These are phyloP conservation scores for Helarctos malayanus DNA, from an alignment of 2,797 vertebrate species.

Conservation along the genomic window DNA sequence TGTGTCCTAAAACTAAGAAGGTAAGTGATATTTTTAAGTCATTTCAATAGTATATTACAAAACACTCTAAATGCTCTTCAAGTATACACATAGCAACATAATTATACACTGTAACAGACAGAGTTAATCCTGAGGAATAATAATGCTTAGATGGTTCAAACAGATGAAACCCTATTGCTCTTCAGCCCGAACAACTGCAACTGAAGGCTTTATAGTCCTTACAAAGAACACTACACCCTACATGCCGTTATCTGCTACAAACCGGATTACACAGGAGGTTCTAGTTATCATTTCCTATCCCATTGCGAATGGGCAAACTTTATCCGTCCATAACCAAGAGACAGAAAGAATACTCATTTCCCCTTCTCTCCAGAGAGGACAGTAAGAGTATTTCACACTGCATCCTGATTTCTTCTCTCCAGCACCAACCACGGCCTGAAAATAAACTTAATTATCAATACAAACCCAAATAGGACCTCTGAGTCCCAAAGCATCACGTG, in stretches of 20 bases:
- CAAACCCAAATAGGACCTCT: conserved; percentile 7
- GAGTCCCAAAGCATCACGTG: neutral
- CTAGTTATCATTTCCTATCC: neutral
- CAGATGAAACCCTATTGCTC: neutral
- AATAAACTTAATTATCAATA: conserved; percentile 42
- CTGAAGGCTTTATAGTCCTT: neutral
- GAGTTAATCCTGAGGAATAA: neutral
- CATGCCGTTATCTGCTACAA: neutral
- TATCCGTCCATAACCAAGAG: neutral
- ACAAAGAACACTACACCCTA: neutral
- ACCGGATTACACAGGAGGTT: neutral
- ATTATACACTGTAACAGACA: neutral
- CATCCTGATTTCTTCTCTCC: conserved; percentile 40
- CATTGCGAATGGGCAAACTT: neutral
- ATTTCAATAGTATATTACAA: conserved; percentile 47
- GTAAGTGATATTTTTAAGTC: conserved; percentile 28
- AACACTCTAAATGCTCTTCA: conserved; percentile 12
- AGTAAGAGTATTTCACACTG: neutral
- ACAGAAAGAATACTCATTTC: conserved; percentile 18
- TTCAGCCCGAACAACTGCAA: neutral
- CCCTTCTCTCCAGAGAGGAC: neutral
- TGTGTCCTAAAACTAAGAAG: neutral
- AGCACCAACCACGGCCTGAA: neutral
- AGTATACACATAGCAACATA: neutral
- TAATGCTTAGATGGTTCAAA: neutral